Evolutionary conservation across 2,113 vertebrate species (phyloP), one percentile per base, ranked within the genome.

Genomic region (Indicator maculatus): DNA sequence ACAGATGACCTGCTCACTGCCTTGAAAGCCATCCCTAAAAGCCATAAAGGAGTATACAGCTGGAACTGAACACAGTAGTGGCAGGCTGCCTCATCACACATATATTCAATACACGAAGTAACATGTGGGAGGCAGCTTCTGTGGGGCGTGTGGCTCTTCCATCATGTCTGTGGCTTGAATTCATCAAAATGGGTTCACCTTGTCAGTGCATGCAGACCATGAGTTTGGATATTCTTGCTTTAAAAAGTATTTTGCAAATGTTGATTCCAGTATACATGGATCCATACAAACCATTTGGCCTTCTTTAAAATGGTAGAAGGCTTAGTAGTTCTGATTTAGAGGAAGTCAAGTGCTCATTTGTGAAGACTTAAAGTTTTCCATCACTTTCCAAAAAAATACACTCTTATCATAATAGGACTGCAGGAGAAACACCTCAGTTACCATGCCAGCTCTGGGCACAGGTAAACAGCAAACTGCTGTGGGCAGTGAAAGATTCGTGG

Each of bases 381-480:
- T 30, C 15, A 18, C 52, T 83, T 88, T 41, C n/a, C 4, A 33
- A 65, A 64, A 83, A 45, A 55, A 59, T 60, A 9, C 10, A 7
- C 63, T 73, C 24, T 52, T 19, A 17, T 73, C 20, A 61, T 61
- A 69, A 38, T 39, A 21, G 16, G n/a, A 41, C 23, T n/a, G 13
- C 58, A 61, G 53, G 31, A 80, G 69, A 71, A 64, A 56, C 45
- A 41, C n/a, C 21, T 75, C 24, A 20, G 33, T 56, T 74, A 52
- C 31, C 1, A 0, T 77, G 45, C 33, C 52, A 55, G 3, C 19
- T 58, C 70, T 55, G 39, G 19, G 8, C 2, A 1, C 10, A 39
- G 52, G 16, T 24, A 75, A 66, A 59, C 65, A 20, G n/a, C 41
- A 77, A 84, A 66, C 14, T 59, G 15, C 30, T 74, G 24, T n/a